Percentiles rank a stretch among this genome's conserved stretches.
Evolutionary conservation across 2,797 vertebrate species (phyloP).

Genomic region (Neostethus bicornis): DNA sequence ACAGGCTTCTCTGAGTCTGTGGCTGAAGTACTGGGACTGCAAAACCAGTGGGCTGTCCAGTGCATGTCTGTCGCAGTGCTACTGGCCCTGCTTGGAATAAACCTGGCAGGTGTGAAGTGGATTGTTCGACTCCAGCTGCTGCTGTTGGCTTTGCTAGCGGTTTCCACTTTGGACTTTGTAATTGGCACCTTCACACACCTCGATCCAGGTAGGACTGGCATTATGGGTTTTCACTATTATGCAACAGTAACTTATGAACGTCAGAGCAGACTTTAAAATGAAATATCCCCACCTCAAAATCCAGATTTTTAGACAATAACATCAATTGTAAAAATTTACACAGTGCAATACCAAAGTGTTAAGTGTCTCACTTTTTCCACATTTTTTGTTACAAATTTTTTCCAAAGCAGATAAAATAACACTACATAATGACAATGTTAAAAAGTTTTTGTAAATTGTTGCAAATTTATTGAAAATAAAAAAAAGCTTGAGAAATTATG

Average conservation of each 20-base stretch:
- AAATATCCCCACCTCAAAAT: too few relatives aligned
- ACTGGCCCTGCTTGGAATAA: conserved; percentile 91
- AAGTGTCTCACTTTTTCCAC: too few relatives aligned
- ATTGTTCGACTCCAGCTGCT: conserved; percentile 94
- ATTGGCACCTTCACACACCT: conserved; percentile 94
- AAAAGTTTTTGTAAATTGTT: too few relatives aligned
- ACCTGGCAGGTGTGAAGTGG: conserved; percentile 97
- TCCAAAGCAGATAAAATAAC: too few relatives aligned
- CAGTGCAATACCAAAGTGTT: too few relatives aligned
- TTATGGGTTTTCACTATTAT: background rate
- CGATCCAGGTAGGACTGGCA: conserved; percentile 85
- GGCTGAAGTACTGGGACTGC: conserved; percentile 84
- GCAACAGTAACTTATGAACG: background rate
- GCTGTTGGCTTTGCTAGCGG: conserved; percentile 88
- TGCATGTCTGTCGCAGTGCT: conserved; percentile 88
- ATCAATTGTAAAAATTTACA: too few relatives aligned
- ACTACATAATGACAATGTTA: too few relatives aligned
- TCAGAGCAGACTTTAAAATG: background rate
- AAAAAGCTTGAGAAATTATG: too few relatives aligned
- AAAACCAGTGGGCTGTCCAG: conserved; percentile 88
- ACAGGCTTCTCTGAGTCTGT: conserved; percentile 96
- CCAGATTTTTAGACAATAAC: too few relatives aligned
- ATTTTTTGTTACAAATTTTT: too few relatives aligned
- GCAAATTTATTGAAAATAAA: too few relatives aligned
- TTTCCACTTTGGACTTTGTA: conserved; percentile 95